These are phyloP conservation scores for Botia almorhae DNA, from an alignment of 2,797 vertebrate species.

Conservation along the genomic window DNA sequence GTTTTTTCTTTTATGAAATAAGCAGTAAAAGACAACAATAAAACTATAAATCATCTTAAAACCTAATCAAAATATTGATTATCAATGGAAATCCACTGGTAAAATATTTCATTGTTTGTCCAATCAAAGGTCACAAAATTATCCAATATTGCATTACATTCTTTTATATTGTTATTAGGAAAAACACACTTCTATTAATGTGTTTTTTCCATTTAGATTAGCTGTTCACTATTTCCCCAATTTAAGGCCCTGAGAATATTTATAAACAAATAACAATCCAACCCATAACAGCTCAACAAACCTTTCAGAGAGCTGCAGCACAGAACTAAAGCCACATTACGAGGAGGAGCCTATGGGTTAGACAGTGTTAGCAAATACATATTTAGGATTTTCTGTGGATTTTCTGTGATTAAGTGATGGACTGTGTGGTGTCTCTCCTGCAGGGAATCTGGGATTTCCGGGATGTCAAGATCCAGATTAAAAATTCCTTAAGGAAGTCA, in stretches of 20 bases:
- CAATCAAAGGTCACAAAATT: background rate
- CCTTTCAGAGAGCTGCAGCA: slow-evolving; percentile 7
- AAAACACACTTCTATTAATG: background rate
- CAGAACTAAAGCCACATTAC: slow-evolving; percentile 1
- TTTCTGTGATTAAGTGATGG: slow-evolving; percentile 38
- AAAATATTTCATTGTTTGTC: background rate
- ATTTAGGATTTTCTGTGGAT: slow-evolving; percentile 37
- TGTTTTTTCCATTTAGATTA: background rate
- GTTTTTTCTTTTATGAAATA: background rate
- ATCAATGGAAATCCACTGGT: too few species aligned
- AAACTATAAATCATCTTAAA: too few species aligned
- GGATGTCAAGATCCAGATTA: slow-evolving; percentile 38
- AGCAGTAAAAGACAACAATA: background rate
- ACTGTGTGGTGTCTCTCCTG: slow-evolving; percentile 20
- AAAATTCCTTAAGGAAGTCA: slow-evolving; percentile 12
- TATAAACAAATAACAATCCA: background rate
- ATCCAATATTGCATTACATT: background rate
- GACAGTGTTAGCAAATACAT: slow-evolving; percentile 43
- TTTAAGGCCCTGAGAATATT: background rate
- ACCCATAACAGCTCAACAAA: background rate
- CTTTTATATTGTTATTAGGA: background rate
- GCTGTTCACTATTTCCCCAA: background rate
- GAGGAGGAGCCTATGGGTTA: slow-evolving; percentile 58
- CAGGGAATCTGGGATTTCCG: slow-evolving; percentile 28
- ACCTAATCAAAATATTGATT: too few species aligned